Percentiles rank a stretch among this genome's conserved stretches.
phyloP scores from a whole-genome alignment of 2,113 vertebrate species.

The Centropristis striata region DNA sequence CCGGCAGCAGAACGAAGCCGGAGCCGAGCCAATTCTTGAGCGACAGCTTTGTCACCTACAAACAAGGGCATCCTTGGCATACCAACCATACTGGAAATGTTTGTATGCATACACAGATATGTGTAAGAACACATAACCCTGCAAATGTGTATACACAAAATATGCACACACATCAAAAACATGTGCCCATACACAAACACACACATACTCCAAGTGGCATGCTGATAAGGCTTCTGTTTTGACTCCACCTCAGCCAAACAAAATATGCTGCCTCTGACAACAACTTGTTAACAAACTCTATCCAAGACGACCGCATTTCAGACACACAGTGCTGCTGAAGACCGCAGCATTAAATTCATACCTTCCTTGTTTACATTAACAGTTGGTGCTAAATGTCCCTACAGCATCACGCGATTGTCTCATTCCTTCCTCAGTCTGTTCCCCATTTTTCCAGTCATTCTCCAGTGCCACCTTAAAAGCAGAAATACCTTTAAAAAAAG shows the following conservation, averaged over 20 bases:
- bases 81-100: conserved; percentile 58
- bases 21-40: conserved; percentile 9
- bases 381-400: neutral
- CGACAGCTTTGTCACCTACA: conserved; percentile 38
- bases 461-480: conserved; percentile 48
- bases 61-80: conserved; percentile 62
- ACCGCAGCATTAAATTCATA: neutral
- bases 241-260: conserved; percentile 53
- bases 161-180: conserved; percentile 37
- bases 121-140: conserved; percentile 29
- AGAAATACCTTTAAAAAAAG: conserved; percentile 52
- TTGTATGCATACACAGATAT: conserved; percentile 28
- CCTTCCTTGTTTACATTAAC: neutral
- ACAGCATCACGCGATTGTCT: conserved; percentile 17
- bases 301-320: conserved; percentile 5
- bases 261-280: conserved; percentile 51
- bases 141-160: conserved; percentile 39
- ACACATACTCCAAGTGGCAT: conserved; percentile 18
- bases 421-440: conserved; percentile 37
- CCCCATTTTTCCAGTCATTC: conserved; percentile 22
- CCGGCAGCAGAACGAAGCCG: conserved; percentile 7
- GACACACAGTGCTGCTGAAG: neutral
- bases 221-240: conserved; percentile 65
- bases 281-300: conserved; percentile 31
- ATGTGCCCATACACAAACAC: conserved; percentile 28